Evolutionary conservation across 2,113 vertebrate genomes (phyloP).

Genomic region (Rhabdomys dilectus): DNA sequence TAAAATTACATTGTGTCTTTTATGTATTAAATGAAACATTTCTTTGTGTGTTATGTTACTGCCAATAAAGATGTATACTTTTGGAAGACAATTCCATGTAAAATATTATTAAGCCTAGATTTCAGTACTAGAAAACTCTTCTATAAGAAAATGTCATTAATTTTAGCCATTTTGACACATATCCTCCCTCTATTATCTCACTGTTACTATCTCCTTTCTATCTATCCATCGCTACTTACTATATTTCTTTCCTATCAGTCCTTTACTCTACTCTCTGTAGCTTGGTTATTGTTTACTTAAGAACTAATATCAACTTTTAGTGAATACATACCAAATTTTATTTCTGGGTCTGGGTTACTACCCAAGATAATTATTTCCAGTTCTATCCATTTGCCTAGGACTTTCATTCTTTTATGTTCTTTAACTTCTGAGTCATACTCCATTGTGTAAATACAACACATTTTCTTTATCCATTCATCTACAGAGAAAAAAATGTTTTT

Average conservation of each 20-base stretch:
- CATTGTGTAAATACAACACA: background rate
- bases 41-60: background rate
- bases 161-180: background rate
- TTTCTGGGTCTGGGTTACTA: background rate
- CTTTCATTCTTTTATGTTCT: background rate
- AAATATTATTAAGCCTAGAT: background rate
- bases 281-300: background rate
- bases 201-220: background rate
- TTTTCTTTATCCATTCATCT: background rate
- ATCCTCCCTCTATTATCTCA: no score
- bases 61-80: background rate
- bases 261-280: background rate
- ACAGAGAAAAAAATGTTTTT: background rate
- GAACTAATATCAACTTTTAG: background rate
- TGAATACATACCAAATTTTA: background rate
- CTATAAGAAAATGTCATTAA: background rate
- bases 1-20: background rate
- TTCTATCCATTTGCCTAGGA: background rate
- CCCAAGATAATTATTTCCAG: background rate
- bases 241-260: background rate
- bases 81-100: background rate
- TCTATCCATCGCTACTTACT: background rate
- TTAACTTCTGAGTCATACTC: background rate
- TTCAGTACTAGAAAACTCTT: background rate
- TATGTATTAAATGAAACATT: background rate